Evolutionary conservation across 2,113 vertebrate genomes (phyloP).

Genomic region (Fulmarus glacialis): DNA sequence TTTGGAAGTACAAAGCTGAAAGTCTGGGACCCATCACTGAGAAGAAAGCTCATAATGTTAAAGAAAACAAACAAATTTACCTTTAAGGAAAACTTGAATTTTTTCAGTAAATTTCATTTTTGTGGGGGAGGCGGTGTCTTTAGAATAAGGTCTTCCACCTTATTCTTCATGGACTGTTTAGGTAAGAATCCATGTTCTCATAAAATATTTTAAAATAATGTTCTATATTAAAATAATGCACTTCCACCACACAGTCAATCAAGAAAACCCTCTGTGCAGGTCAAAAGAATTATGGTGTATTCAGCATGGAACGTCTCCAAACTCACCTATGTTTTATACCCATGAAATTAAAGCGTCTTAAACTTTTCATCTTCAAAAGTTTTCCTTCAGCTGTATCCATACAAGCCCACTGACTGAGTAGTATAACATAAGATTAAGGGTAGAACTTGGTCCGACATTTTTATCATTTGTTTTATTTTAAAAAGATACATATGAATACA

Average conservation of each 20-base stretch:
- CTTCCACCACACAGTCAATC: background rate
- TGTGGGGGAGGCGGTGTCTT: rapidly evolving
- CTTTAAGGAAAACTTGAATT: background rate
- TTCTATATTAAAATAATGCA: background rate
- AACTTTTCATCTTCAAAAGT: background rate
- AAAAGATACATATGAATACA: background rate
- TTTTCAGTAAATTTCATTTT: background rate
- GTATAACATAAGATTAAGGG: background rate
- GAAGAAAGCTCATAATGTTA: background rate
- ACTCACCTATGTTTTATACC: background rate
- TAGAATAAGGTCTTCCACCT: background rate
- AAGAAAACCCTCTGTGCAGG: background rate
- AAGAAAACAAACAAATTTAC: background rate
- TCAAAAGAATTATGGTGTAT: background rate
- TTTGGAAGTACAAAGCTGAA: background rate
- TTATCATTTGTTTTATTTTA: background rate
- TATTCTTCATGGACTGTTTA: background rate
- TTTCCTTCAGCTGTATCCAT: background rate
- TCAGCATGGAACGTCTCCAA: background rate
- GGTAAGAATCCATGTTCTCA: background rate
- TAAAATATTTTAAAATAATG: background rate
- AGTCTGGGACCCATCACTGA: background rate
- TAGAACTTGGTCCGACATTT: background rate
- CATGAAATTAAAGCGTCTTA: background rate
- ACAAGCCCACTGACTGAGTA: background rate